Conservation (phyloP, 2,113 vertebrate genomes). For the Callorhinus ursinus region DNA sequence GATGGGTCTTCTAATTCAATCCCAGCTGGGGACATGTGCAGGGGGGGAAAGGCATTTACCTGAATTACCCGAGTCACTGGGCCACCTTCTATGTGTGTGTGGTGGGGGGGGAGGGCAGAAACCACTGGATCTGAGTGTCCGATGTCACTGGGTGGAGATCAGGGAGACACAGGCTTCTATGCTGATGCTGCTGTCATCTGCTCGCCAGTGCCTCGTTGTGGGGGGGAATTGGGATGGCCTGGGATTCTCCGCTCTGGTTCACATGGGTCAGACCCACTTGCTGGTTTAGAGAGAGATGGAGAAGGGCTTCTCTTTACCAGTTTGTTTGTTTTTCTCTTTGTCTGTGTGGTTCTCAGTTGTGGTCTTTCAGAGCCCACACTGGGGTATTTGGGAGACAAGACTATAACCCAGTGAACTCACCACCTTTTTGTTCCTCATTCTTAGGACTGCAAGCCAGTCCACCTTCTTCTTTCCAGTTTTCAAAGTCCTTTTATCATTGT, state of each 20-base stretch:
- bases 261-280: not conserved
- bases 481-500: not conserved
- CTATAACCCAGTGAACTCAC: not conserved
- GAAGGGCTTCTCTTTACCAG: not conserved
- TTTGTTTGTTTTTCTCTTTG: not conserved
- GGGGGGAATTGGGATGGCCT: accelerated
- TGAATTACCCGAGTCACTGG: not conserved
- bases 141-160: not conserved
- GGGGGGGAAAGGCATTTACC: not conserved
- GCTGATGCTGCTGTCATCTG: not conserved
- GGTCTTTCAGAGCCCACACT: not conserved
- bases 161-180: not conserved
- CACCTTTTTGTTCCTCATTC: not conserved
- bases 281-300: not conserved
- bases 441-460: too few relatives aligned
- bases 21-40: not conserved
- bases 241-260: not conserved
- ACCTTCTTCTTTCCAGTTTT: not conserved
- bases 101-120: not conserved
- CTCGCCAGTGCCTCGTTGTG: too few relatives aligned
- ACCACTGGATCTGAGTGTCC: not conserved
- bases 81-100: not conserved
- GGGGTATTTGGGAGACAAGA: too few relatives aligned
- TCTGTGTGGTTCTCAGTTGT: not conserved
- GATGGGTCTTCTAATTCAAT: not conserved